Conservation (phyloP, 1,140 invertebrate species). For the Heterodera schachtii region DNA sequence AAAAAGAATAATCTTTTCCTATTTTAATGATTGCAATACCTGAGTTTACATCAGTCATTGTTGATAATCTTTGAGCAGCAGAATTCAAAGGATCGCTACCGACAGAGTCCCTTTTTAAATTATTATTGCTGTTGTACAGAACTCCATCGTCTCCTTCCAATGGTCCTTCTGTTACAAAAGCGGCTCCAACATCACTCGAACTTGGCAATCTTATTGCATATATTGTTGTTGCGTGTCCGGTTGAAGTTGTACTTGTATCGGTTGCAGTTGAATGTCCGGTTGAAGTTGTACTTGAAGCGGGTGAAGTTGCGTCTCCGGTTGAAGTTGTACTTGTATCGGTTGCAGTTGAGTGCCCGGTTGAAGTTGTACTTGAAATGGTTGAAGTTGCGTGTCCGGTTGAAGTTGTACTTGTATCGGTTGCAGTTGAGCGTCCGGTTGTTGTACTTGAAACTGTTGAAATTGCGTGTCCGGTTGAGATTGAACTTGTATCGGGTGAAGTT, state of each 20-base stretch:
- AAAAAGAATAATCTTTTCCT: too few relatives aligned
- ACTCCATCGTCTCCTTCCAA: too few relatives aligned
- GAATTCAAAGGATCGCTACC: too few relatives aligned
- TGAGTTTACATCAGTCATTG: too few relatives aligned
- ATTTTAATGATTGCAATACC: too few relatives aligned
- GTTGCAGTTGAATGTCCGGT: not conserved
- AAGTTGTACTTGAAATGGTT: not conserved
- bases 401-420: constrained; percentile 14
- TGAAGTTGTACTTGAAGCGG: not conserved
- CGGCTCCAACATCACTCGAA: not conserved
- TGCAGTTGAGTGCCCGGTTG: not conserved
- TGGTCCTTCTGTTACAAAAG: not conserved
- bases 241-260: constrained; percentile 2
- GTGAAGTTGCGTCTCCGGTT: not conserved
- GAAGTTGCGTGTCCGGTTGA: constrained; percentile 6
- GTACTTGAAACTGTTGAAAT: constrained; percentile 15
- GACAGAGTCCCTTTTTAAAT: too few relatives aligned
- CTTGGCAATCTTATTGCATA: not conserved
- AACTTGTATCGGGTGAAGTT: not conserved
- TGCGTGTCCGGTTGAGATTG: not conserved
- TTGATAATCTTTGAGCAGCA: too few relatives aligned
- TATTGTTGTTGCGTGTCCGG: not conserved
- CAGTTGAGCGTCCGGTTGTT: constrained; percentile 1
- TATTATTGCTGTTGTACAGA: too few relatives aligned
- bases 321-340: not conserved